Evolutionary conservation across 2,888 invertebrate species (phyloP), one percentile per base, ranked within the genome.

Genomic region (Allacma fusca): DNA sequence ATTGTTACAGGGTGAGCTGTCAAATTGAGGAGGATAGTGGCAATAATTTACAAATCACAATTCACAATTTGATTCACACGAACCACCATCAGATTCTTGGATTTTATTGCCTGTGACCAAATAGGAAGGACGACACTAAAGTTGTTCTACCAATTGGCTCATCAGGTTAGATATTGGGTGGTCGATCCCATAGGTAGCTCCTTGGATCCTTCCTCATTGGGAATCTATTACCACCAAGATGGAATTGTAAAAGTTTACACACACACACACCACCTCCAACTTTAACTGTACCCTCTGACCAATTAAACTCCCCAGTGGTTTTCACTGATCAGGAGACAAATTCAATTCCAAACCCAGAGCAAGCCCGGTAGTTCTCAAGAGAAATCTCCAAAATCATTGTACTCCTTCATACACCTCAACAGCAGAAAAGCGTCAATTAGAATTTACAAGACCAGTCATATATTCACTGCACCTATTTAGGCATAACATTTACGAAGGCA

Each of bases 31-130:
- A 13, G 50, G 16, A 50, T 50, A 16, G 16, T 50, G 50, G n/a
- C 50, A 50, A n/a, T 50, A n/a, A 12, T 50, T 50, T 50, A 13
- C 16, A 16, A 12, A 50, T 50, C 28, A 28, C 65, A 26, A 65
- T 65, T 28, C 65, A 24, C 65, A 65, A n/a, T 65, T 65, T 28
- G 28, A 50, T 50, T 50, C 50, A 50, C 50, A 50, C 19, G 50
- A 50, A 13, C 50, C 50, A 26, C 26, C 28, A 26, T 13, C 62
- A 1, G 16, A 13, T 62, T 23, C 9, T 26, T 64, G 24, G 12
- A 24, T 64, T 64, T 64, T 28, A 28, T 64, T 28, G 23, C 16
- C 26, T 64, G 64, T 64, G 50, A 50, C 50, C 50, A 50, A 50
- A 50, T 50, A 50, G 50, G 50, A 50, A 50, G 50, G 50, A 50